Conservation (phyloP, 2,797 vertebrate genomes). For the Sphaeramia orbicularis region DNA sequence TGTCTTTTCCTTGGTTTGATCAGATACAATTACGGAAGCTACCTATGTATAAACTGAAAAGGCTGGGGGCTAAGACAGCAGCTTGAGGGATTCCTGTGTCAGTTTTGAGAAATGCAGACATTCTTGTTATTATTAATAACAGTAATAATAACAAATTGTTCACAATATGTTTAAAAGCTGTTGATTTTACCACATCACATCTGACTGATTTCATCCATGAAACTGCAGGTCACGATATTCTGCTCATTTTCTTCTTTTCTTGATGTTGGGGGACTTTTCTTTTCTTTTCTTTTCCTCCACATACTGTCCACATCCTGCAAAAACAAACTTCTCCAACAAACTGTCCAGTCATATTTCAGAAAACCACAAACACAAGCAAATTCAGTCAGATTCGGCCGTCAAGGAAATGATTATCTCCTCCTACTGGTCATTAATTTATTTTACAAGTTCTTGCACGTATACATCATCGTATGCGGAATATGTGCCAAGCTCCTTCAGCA, state of each 20-base stretch:
- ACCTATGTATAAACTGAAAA: too few species aligned
- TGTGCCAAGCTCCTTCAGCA: constrained; percentile 20
- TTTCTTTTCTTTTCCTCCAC: too few species aligned
- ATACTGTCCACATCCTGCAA: too few species aligned
- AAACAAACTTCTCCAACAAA: constrained; percentile 10
- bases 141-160: too few species aligned
- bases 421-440: constrained; percentile 34
- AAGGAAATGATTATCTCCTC: constrained; percentile 11
- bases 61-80: too few species aligned
- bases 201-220: neutral
- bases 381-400: neutral
- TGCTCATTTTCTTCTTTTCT: constrained; percentile 26
- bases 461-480: constrained; percentile 15
- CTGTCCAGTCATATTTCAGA: neutral
- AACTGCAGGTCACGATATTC: constrained; percentile 40
- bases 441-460: constrained; percentile 10
- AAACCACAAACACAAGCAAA: constrained; percentile 12
- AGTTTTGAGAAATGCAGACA: too few species aligned
- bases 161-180: too few species aligned
- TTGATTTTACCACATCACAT: too few species aligned
- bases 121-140: too few species aligned
- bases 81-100: too few species aligned
- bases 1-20: too few species aligned
- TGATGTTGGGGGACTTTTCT: constrained; percentile 7
- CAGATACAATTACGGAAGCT: too few species aligned